Percentiles rank a stretch among this genome's conserved stretches.
phyloP scores from a whole-genome alignment of 2,113 vertebrate genomes.

The Podarcis muralis region DNA sequence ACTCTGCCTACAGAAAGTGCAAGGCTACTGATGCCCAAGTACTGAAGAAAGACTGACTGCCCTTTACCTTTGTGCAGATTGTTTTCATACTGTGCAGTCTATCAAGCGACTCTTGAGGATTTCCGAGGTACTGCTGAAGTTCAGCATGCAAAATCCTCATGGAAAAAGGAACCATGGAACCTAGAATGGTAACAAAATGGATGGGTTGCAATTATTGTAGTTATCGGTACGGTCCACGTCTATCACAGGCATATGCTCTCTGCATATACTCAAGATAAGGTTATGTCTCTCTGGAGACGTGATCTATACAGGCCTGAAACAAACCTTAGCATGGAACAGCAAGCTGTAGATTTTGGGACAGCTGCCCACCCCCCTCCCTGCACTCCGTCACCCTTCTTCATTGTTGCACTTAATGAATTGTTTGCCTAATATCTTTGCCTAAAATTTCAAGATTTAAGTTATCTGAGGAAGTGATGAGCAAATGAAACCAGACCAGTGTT shows the following conservation, averaged over 20 bases:
- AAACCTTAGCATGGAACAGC: background rate
- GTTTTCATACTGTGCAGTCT: conserved; percentile 90
- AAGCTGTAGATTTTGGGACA: background rate
- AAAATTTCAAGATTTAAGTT: background rate
- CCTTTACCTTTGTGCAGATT: conserved; percentile 86
- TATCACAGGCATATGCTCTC: background rate
- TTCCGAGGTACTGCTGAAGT: conserved; percentile 92
- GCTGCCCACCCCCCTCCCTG: background rate
- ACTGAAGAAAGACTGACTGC: no score
- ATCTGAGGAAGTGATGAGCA: background rate
- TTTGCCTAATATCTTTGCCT: conserved; percentile 2
- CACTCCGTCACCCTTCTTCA: background rate
- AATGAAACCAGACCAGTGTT: background rate
- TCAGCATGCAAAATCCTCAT: conserved; percentile 95
- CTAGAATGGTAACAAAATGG: conserved; percentile 66
- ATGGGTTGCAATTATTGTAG: background rate
- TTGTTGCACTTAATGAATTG: background rate
- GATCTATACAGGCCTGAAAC: background rate
- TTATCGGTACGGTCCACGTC: background rate
- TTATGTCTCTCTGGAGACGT: background rate
- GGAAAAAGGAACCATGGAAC: conserved; percentile 97
- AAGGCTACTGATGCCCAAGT: conserved; percentile 14
- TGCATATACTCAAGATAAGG: background rate
- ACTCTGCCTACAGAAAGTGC: background rate
- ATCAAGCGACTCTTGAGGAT: conserved; percentile 93